phyloP scores from a whole-genome alignment of 2,113 vertebrate genomes.

The Danionella cerebrum region DNA sequence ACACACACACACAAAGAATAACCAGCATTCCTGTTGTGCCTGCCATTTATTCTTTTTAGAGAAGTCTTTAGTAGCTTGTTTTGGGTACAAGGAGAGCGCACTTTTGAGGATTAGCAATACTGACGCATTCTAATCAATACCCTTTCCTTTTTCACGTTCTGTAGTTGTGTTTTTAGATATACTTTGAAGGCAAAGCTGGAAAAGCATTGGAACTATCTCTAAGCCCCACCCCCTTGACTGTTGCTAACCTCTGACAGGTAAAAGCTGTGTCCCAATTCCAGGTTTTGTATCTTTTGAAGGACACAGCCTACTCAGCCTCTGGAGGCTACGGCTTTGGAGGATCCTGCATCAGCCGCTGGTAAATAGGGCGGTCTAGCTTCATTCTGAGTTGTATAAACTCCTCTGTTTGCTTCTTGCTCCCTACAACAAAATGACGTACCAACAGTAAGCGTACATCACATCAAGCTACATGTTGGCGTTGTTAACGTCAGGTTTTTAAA shows the following conservation, averaged over 20 bases:
- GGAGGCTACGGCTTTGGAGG: too few species aligned
- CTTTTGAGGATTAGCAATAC: neutral
- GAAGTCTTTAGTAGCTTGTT: neutral
- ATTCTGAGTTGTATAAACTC: too few species aligned
- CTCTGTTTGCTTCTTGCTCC: too few species aligned
- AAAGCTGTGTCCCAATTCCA: too few species aligned
- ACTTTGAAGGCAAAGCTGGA: neutral
- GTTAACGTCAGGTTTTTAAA: too few species aligned
- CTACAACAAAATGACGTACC: too few species aligned
- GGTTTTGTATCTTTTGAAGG: too few species aligned
- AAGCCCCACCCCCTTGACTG: neutral
- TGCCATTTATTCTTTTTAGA: neutral
- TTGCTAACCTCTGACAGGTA: neutral
- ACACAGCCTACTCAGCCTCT: too few species aligned
- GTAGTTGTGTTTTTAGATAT: neutral
- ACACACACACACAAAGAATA: slow-evolving; percentile 2
- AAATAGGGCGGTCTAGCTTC: too few species aligned
- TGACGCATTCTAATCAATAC: slow-evolving; percentile 1
- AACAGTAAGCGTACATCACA: too few species aligned
- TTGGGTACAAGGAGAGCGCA: neutral
- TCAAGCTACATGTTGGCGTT: too few species aligned
- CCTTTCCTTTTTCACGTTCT: neutral
- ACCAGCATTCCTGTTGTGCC: neutral
- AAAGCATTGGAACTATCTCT: neutral
- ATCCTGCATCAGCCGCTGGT: too few species aligned